Evolutionary conservation across 2,888 invertebrate species (phyloP), one percentile per base, ranked within the genome.

Genomic region (Malacosoma neustria): DNA sequence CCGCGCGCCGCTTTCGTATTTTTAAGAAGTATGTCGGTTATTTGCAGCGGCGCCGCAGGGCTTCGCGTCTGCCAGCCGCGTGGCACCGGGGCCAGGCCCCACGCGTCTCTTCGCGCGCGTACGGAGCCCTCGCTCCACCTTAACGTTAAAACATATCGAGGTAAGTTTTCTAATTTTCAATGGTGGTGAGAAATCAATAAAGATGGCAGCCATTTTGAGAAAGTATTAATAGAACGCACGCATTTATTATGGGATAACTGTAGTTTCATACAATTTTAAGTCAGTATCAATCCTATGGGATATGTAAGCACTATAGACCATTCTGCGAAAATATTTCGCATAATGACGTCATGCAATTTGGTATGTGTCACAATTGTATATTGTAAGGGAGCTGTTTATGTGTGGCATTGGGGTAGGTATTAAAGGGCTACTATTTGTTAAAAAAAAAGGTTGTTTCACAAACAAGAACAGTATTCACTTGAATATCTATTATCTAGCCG

Each of bases 41-140:
- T 66, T 82, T 77, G 61, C 81, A 81, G 81, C 80, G 79, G 76
- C 72, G 75, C 65, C 57, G 74, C 68, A 66, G 77, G 79, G 68
- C 67, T 56, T 60, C 75, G 80, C 65, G 74, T 67, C 64, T 63
- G 63, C 63, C 73, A 64, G 70, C 68, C 75, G 80, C 74, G 79
- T 70, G 76, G 76, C 75, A 64, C 61, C 67, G 66, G 70, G 64
- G 62, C 67, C 65, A 57, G 61, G 69, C 68, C 65, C 64, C 53
- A 51, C 69, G 69, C 69, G 76, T 54, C 65, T 39, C 69, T 70
- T 54, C 82, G 84, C 84, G 80, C 84, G 84, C 82, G 84, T 74
- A 67, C 43, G 75, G 84, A 84, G 84, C 84, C 84, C 84, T 81
- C 49, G 84, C 82, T 84, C 84, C 75, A 57, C 49, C 55, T 61